Conservation (phyloP, 2,797 vertebrate species). For the Heliangelus exortis region DNA sequence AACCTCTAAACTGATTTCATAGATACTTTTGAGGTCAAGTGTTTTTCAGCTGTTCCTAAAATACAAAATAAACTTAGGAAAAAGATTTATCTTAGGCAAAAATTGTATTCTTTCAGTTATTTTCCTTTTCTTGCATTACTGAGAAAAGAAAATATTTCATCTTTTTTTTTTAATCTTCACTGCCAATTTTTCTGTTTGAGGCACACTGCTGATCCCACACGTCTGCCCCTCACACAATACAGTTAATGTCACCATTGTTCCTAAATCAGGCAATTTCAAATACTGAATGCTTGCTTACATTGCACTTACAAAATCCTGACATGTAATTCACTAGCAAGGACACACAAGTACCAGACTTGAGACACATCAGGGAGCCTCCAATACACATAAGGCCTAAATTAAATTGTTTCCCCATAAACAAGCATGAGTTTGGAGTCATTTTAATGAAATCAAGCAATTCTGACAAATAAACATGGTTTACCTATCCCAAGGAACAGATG, state of each 20-base stretch:
- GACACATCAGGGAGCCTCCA: neutral
- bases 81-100: neutral
- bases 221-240: neutral
- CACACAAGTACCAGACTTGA: neutral
- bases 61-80: neutral
- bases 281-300: neutral
- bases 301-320: neutral
- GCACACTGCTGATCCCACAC: neutral
- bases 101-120: neutral
- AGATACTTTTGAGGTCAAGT: neutral
- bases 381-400: neutral
- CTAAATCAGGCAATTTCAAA: neutral
- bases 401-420: neutral
- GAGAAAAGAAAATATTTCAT: neutral
- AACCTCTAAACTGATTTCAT: neutral
- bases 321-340: neutral
- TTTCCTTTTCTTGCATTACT: neutral
- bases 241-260: neutral
- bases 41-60: neutral
- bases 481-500: constrained; percentile 99
- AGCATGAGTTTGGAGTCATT: neutral
- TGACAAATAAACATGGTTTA: constrained; percentile 74
- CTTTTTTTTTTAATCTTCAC: neutral
- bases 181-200: neutral
- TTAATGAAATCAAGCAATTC: neutral